Evolutionary conservation across 2,888 invertebrate species (phyloP).

Genomic region (Sminthurinus aureus): DNA sequence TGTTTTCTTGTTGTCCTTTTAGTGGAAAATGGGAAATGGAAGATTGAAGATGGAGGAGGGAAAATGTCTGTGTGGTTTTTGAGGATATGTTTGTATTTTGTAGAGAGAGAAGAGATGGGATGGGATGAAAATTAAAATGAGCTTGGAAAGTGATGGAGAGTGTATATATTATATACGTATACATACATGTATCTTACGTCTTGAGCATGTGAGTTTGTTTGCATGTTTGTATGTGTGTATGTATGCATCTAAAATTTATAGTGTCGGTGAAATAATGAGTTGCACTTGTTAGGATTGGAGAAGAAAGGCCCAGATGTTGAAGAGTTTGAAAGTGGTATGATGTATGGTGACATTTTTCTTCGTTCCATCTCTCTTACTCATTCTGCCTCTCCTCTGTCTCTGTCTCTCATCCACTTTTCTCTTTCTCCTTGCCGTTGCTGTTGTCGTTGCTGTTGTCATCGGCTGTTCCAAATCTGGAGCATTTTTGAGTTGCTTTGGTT

Average conservation of each 20-base stretch:
- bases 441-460: neutral
- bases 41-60: neutral
- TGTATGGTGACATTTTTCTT: slow-evolving; percentile 26
- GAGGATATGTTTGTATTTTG: neutral
- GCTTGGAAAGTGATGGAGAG: neutral
- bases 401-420: too few relatives aligned
- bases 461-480: slow-evolving; percentile 4
- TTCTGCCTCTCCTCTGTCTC: slow-evolving; percentile 1
- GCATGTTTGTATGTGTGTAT: neutral
- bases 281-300: neutral
- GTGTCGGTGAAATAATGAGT: neutral
- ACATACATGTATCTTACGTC: neutral
- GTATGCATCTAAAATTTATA: neutral
- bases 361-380: neutral
- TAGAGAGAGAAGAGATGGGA: neutral
- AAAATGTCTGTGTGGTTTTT: neutral
- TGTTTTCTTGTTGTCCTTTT: neutral
- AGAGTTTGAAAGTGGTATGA: neutral
- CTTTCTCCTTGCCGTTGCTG: too few relatives aligned
- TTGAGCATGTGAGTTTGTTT: too few relatives aligned
- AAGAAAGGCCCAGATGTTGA: neutral
- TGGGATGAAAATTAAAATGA: neutral
- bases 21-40: neutral
- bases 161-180: neutral
- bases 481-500: slow-evolving; percentile 8